Evolutionary conservation across 2,797 vertebrate genomes (phyloP).

Genomic region (Notoglanidium macrostoma): DNA sequence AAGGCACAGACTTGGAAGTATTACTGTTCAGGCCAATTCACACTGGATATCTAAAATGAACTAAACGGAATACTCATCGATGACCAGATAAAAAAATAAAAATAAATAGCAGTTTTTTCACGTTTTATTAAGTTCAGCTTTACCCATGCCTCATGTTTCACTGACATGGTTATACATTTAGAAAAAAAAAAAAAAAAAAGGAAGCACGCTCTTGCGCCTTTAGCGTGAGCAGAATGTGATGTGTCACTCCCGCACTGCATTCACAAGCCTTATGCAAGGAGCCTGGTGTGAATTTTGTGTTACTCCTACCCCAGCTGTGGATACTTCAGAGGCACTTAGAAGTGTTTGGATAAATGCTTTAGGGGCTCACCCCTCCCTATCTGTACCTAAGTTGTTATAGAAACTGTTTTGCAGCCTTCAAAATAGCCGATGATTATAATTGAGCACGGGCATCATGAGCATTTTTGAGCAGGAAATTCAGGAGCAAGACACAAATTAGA

Average conservation of each 20-base stretch:
- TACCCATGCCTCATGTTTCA: background rate
- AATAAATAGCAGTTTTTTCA: background rate
- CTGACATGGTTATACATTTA: background rate
- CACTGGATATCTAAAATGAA: background rate
- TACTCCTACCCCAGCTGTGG: background rate
- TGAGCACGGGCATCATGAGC: background rate
- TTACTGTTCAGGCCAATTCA: background rate
- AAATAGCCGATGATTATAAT: background rate
- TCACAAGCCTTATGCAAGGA: background rate
- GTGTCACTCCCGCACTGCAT: background rate
- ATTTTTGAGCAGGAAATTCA: background rate
- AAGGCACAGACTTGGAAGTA: no score
- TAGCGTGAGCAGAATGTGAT: background rate
- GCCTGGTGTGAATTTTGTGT: conserved; percentile 1
- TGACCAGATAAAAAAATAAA: background rate
- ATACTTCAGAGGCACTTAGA: background rate
- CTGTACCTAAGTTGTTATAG: background rate
- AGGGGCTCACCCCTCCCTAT: background rate
- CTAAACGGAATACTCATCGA: no score
- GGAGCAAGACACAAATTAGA: background rate
- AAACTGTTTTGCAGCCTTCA: conserved; percentile 2
- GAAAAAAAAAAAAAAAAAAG: background rate
- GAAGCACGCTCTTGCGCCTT: background rate
- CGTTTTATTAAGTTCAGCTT: background rate
- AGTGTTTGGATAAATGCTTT: background rate